These are phyloP conservation scores for Sialia sialis DNA, from an alignment of 2,113 vertebrate genomes.

Conservation along the genomic window DNA sequence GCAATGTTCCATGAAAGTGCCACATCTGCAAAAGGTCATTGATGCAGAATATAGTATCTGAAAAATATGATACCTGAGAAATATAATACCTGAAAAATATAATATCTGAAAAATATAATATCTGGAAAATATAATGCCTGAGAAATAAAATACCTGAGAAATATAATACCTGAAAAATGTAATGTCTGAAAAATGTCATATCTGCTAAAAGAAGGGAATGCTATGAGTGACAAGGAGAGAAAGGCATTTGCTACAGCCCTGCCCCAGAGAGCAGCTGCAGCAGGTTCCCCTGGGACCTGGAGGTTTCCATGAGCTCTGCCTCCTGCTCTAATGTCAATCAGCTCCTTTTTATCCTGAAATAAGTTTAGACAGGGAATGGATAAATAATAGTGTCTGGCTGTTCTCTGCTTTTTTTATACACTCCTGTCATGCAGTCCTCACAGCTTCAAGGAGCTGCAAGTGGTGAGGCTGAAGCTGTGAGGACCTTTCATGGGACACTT, in stretches of 20 bases:
- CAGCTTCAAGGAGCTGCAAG: not conserved
- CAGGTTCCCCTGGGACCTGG: not conserved
- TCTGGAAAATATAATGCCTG: not conserved
- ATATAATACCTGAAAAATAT: not conserved
- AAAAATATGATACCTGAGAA: not conserved
- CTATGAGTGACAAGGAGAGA: not conserved
- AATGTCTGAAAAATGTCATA: not conserved
- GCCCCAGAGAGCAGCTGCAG: not conserved
- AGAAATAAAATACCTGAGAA: not conserved
- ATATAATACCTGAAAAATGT: not conserved
- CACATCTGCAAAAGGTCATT: not conserved
- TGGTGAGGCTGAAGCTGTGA: not conserved
- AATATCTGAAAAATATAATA: not conserved
- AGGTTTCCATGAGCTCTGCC: not conserved
- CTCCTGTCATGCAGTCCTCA: not conserved
- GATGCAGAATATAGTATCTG: not conserved
- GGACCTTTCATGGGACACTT: not conserved
- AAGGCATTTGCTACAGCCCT: not conserved
- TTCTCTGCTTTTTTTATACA: not conserved
- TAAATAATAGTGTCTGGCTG: not conserved
- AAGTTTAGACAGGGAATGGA: not conserved
- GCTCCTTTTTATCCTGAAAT: not conserved
- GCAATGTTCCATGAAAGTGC: not conserved
- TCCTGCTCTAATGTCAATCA: not conserved
- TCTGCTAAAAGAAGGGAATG: not conserved